These are phyloP conservation scores for Epinephelus cyanopodus DNA, from an alignment of 2,113 vertebrate species.

Conservation along the genomic window DNA sequence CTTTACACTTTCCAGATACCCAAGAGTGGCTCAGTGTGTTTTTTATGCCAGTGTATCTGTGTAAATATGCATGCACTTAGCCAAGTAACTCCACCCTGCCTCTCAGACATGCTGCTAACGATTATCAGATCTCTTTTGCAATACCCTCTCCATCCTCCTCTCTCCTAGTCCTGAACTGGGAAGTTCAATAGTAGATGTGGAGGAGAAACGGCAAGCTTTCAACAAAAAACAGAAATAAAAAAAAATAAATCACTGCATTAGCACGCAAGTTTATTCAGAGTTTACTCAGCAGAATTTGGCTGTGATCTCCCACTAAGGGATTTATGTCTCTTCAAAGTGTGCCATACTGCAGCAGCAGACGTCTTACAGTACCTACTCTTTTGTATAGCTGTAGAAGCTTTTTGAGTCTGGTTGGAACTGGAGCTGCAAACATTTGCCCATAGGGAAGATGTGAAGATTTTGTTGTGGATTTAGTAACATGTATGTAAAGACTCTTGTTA, in stretches of 20 bases:
- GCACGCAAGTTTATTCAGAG: conserved; percentile 44
- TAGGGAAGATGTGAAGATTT: neutral
- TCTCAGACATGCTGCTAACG: conserved; percentile 40
- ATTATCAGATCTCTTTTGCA: conserved; percentile 34
- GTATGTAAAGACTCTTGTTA: neutral
- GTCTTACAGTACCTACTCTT: conserved; percentile 14
- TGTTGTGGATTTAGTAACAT: neutral
- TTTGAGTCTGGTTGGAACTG: conserved; percentile 13
- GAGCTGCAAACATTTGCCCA: neutral
- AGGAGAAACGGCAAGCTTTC: neutral
- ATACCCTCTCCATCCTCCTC: neutral
- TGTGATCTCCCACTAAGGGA: conserved; percentile 50
- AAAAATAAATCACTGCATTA: conserved; percentile 16
- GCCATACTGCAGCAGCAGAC: conserved; percentile 26
- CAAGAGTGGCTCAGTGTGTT: neutral
- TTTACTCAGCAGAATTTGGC: conserved; percentile 61
- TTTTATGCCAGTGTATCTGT: conserved; percentile 27
- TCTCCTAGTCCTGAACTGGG: conserved; percentile 12
- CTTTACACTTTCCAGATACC: neutral
- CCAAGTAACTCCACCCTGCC: conserved; percentile 59
- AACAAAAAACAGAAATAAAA: neutral
- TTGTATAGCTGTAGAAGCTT: conserved; percentile 22
- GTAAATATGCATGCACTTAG: conserved; percentile 56
- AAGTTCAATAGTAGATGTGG: neutral
- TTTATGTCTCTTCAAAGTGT: conserved; percentile 64